These are phyloP conservation scores for Eristalinus sepulchralis DNA, from an alignment of 2,888 invertebrate genomes.

Conservation along the genomic window DNA sequence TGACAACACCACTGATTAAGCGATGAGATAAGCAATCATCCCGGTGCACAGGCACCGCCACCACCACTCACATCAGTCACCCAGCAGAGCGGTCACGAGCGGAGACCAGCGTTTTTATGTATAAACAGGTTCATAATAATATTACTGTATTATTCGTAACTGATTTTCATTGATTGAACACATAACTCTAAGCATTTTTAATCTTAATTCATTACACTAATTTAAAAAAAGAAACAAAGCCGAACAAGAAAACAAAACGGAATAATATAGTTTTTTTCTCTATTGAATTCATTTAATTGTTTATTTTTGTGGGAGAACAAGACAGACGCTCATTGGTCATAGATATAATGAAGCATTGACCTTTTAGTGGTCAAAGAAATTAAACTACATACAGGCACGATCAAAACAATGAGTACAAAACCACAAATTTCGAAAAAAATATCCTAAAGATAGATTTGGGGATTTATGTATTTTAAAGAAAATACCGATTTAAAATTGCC, in stretches of 20 bases:
- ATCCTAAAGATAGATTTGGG: too few relatives aligned
- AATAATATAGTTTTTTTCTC: constrained; percentile 59
- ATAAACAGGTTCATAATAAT: constrained; percentile 36
- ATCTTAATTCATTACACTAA: constrained; percentile 59
- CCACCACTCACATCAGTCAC: constrained; percentile 30
- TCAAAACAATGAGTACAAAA: too few relatives aligned
- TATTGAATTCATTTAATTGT: constrained; percentile 33
- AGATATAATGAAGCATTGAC: not conserved
- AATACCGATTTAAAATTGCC: too few relatives aligned
- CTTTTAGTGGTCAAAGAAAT: too few relatives aligned
- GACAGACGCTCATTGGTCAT: not conserved
- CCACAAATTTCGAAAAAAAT: too few relatives aligned
- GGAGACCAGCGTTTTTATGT: constrained; percentile 26
- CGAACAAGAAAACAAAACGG: constrained; percentile 14
- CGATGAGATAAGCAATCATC: constrained; percentile 14
- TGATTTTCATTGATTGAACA: constrained; percentile 57
- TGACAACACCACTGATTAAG: constrained; percentile 13
- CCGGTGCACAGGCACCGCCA: constrained; percentile 5
- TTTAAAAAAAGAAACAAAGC: constrained; percentile 29
- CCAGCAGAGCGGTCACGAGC: constrained; percentile 9
- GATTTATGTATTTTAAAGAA: too few relatives aligned
- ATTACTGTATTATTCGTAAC: constrained; percentile 47
- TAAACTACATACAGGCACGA: too few relatives aligned
- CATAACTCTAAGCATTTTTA: constrained; percentile 66
- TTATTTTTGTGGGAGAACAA: not conserved